These are phyloP conservation scores for Geococcyx californianus DNA, from an alignment of 2,113 vertebrate species.

Conservation along the genomic window DNA sequence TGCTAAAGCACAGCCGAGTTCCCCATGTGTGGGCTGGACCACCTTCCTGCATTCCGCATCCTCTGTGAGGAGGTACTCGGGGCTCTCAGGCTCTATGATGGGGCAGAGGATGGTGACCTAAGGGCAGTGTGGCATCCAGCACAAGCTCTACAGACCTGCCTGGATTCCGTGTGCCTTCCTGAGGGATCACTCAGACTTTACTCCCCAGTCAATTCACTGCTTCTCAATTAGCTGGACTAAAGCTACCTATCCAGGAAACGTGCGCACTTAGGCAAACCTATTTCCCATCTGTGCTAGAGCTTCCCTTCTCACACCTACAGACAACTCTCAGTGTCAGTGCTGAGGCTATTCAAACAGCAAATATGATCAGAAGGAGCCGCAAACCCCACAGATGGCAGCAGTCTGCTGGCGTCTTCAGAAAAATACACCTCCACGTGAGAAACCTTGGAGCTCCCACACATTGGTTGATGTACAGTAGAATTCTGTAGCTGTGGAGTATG, in stretches of 20 bases:
- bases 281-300: neutral
- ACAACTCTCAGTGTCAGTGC: neutral
- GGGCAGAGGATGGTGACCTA: neutral
- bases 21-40: neutral
- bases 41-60: neutral
- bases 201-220: neutral
- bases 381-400: neutral
- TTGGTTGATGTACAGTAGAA: neutral
- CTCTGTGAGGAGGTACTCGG: fast-evolving
- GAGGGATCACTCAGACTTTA: neutral
- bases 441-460: neutral
- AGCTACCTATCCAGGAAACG: fast-evolving
- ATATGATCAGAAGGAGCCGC: neutral
- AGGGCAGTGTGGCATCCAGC: neutral
- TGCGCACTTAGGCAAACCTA: neutral
- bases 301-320: neutral
- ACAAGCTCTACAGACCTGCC: neutral
- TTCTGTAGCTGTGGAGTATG: neutral
- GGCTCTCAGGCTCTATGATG: neutral
- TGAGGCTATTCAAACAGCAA: neutral
- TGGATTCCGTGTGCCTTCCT: neutral
- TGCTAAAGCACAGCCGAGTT: neutral
- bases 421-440: neutral
- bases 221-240: neutral
- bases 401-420: neutral